Base-by-base conservation (phyloP, 1,140 invertebrate species). In the Danaus melanippus region DNA sequence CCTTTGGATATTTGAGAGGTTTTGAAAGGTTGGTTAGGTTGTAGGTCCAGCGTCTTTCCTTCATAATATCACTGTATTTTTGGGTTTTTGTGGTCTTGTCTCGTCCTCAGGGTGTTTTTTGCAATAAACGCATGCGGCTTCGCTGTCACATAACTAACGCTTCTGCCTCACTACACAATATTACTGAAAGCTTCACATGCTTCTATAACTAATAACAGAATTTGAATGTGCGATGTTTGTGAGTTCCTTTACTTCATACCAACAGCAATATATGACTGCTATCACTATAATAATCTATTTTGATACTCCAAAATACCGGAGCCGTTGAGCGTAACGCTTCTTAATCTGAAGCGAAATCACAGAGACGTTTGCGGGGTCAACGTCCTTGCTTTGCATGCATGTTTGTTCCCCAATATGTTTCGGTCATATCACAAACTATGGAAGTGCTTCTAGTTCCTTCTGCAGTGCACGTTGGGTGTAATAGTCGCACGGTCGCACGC, bases 151-250 rank as follows among this genome's bases (percentile, higher is more conserved):
- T 15, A 43, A 44, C 11, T 52, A 39, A 49, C 17, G 12, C 46
- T 48, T 41, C 10, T 50, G 10, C 21, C 21, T 32, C 21, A 32
- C 21, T 7, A 32, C 21, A 32, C 21, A 32, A 32, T 32, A 4
- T 4, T 32, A 32, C 21, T 32, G 12, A 9, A 46, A 39, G 58
- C 58, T 60, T 60, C 52, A 58, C 55, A 57, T 47, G 53, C 54
- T 56, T 60, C 62, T 58, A 58, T 42, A 12, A 60, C 53, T 71
- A 70, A 76, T 69, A 62, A 69, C 51, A 55, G 58, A 61, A 58
- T 71, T 57, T 79, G 76, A 80, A 77, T 74, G 79, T 61, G 70
- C 63, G 79, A 82, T 68, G 77, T 71, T 62, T 79, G 79, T 71
- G 57, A 76, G 79, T 72, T 61, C 64, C 69, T 64, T 56, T 45